These are phyloP conservation scores for Channa argus DNA, from an alignment of 2,113 vertebrate genomes.

Conservation along the genomic window DNA sequence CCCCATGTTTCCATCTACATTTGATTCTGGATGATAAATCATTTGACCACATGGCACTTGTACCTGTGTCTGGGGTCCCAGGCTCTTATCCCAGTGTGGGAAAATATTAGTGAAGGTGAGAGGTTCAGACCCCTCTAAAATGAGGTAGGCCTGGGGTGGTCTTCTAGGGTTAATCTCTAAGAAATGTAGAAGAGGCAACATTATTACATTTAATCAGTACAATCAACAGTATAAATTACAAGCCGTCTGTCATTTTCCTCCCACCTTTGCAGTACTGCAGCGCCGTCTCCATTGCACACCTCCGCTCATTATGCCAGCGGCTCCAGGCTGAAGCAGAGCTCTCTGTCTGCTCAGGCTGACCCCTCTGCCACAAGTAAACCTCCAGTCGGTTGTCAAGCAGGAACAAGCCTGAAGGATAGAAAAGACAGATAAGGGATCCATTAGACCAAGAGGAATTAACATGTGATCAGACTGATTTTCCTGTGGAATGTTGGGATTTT, in stretches of 20 bases:
- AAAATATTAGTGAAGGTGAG: slow-evolving; percentile 88
- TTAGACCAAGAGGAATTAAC: too few species aligned
- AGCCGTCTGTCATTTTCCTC: not conserved
- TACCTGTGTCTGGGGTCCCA: slow-evolving; percentile 65
- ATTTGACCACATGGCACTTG: not conserved
- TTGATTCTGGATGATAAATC: not conserved
- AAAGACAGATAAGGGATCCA: too few species aligned
- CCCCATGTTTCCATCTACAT: not conserved
- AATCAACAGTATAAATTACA: not conserved
- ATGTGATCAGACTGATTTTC: too few species aligned
- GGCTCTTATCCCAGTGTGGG: slow-evolving; percentile 80
- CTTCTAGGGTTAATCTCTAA: slow-evolving; percentile 82
- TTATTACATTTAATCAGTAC: not conserved
- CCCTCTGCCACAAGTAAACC: slow-evolving; percentile 85
- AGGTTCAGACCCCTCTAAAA: slow-evolving; percentile 81
- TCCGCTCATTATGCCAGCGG: slow-evolving; percentile 76
- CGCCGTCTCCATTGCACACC: slow-evolving; percentile 82
- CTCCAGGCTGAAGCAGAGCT: slow-evolving; percentile 55
- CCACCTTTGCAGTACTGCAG: slow-evolving; percentile 86
- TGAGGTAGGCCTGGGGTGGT: slow-evolving; percentile 82
- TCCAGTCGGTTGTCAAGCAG: slow-evolving; percentile 85
- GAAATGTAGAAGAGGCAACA: slow-evolving; percentile 6
- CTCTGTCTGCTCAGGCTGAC: slow-evolving; percentile 53
- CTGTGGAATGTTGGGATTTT: too few species aligned
- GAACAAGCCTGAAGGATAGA: slow-evolving; percentile 76